These are phyloP conservation scores for Octopus bimaculoides DNA, from an alignment of 1,140 invertebrate genomes.

Conservation along the genomic window DNA sequence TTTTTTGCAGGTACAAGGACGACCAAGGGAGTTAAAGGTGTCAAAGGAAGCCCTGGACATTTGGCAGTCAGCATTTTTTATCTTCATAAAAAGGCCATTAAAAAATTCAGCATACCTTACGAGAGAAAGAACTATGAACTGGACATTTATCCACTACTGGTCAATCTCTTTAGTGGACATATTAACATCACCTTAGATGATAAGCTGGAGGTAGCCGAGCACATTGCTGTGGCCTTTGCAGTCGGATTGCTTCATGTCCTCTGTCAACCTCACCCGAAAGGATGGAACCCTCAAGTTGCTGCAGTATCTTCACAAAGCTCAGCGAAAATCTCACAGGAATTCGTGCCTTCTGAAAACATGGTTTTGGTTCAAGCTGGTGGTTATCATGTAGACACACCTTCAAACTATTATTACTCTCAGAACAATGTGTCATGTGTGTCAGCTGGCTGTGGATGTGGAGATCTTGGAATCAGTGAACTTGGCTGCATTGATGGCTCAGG, in stretches of 20 bases:
- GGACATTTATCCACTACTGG: conserved; percentile 26
- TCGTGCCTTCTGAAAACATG: conserved; percentile 41
- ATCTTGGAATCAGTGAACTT: background rate
- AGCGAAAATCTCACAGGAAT: conserved; percentile 19
- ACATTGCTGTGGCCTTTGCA: conserved; percentile 43
- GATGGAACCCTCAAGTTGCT: conserved; percentile 35
- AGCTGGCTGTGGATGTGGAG: background rate
- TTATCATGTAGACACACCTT: conserved; percentile 44
- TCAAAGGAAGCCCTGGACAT: conserved; percentile 39
- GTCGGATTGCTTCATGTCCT: conserved; percentile 50
- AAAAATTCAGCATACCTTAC: conserved; percentile 30
- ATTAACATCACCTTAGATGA: conserved; percentile 18
- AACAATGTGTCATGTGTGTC: background rate
- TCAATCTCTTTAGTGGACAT: conserved; percentile 24
- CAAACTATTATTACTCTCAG: conserved; percentile 28
- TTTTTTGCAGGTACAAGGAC: conserved; percentile 21
- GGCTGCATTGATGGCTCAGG: background rate
- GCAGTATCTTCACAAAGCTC: conserved; percentile 7
- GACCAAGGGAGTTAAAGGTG: conserved; percentile 28
- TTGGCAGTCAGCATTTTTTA: conserved; percentile 40
- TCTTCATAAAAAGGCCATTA: conserved; percentile 30
- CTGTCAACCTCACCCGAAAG: conserved; percentile 42
- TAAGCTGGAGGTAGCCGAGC: conserved; percentile 41
- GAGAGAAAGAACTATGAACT: conserved; percentile 24
- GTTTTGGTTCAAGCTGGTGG: conserved; percentile 47